Evolutionary conservation across 23 tunicate genomes (phyloP).

Genomic region (Ciona savignyi): DNA sequence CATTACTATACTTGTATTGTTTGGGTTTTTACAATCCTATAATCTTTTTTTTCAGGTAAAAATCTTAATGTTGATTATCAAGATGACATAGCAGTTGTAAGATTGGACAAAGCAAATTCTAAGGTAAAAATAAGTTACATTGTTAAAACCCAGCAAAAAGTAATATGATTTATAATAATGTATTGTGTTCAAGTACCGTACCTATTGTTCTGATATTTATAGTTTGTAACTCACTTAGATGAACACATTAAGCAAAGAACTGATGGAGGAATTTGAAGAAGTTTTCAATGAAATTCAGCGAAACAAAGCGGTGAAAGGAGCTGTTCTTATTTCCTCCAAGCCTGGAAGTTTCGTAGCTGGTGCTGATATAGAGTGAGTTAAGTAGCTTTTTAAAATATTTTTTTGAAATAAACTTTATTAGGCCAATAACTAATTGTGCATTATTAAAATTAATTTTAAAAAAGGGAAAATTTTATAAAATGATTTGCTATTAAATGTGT

Average conservation of each 20-base stretch:
- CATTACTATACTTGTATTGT: no score
- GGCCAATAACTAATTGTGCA: no score
- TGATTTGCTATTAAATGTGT: neutral
- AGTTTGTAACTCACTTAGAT: slow-evolving; percentile 18
- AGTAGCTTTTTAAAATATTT: no score
- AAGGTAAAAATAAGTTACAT: slow-evolving; percentile 21
- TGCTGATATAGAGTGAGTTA: slow-evolving; percentile 90
- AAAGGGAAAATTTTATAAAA: no score
- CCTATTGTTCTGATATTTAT: no score
- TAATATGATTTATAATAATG: neutral
- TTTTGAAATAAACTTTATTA: no score
- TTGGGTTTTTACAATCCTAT: no score
- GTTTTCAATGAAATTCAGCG: slow-evolving; percentile 42
- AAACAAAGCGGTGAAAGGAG: slow-evolving; percentile 50
- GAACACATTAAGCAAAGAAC: slow-evolving; percentile 72
- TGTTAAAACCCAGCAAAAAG: neutral
- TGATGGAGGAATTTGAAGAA: slow-evolving; percentile 68
- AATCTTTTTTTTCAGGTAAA: slow-evolving; percentile 31
- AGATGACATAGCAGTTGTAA: slow-evolving; percentile 67
- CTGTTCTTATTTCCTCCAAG: slow-evolving; percentile 87
- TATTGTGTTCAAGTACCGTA: no score
- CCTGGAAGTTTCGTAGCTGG: slow-evolving; percentile 96
- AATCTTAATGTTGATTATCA: slow-evolving; percentile 53
- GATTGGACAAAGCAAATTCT: slow-evolving; percentile 51
- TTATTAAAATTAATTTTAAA: no score